Percentiles rank a stretch among this genome's conserved stretches.
phyloP scores from a whole-genome alignment of 2,888 invertebrate genomes.

The Caenorhabditis parvicauda region DNA sequence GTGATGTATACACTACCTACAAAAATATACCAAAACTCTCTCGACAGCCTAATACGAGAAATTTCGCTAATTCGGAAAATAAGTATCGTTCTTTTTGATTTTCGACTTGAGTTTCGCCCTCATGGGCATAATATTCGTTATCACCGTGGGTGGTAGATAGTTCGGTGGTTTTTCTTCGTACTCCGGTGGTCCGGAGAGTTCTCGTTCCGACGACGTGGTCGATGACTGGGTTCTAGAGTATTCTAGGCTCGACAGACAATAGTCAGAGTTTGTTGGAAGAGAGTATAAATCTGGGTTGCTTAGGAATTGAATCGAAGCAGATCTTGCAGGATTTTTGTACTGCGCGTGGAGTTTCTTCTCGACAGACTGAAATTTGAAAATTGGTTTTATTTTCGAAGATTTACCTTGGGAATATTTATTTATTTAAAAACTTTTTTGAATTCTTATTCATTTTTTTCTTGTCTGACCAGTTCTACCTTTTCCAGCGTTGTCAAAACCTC shows the following conservation, averaged over 20 bases:
- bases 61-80: too few relatives aligned
- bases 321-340: slow-evolving; percentile 27
- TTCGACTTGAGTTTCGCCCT: slow-evolving; percentile 36
- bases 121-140: slow-evolving; percentile 35
- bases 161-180: slow-evolving; percentile 22
- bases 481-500: too few relatives aligned
- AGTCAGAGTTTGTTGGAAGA: slow-evolving; percentile 11
- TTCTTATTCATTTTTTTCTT: not conserved
- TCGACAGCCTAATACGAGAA: too few relatives aligned
- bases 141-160: slow-evolving; percentile 15
- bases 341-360: slow-evolving; percentile 38
- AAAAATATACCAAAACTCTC: too few relatives aligned
- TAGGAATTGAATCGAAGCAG: slow-evolving; percentile 32
- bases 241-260: slow-evolving; percentile 7
- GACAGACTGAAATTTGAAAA: slow-evolving; percentile 9
- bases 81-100: too few relatives aligned
- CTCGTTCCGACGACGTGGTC: slow-evolving; percentile 9
- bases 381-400: not conserved
- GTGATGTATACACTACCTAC: too few relatives aligned
- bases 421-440: slow-evolving; percentile 2
- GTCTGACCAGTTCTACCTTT: too few relatives aligned
- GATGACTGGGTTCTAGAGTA: slow-evolving; percentile 3
- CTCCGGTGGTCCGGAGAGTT: slow-evolving; percentile 23
- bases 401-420: not conserved
- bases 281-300: slow-evolving; percentile 28